phyloP scores from a whole-genome alignment of 1,140 invertebrate species.

The Drosophila repleta region DNA sequence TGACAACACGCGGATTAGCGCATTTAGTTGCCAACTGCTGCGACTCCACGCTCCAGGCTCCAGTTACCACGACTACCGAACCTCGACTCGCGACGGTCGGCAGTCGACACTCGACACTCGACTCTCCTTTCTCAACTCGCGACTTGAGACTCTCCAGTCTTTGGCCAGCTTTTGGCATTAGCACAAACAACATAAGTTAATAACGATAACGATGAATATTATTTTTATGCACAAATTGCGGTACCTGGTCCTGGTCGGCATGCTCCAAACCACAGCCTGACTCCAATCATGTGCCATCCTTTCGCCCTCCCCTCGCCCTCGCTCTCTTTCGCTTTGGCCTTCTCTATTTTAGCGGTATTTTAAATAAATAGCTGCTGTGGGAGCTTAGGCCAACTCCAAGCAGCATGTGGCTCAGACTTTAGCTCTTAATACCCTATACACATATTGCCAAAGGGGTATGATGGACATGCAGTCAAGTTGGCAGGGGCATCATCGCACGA shows the following conservation, averaged over 20 bases:
- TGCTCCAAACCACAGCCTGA: constrained; percentile 10
- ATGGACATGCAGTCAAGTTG: not conserved
- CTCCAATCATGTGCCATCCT: constrained; percentile 7
- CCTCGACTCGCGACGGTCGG: not conserved
- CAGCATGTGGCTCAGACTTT: constrained; percentile 11
- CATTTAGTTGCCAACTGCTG: constrained; percentile 80
- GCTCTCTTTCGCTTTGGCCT: not conserved
- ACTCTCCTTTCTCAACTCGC: not conserved
- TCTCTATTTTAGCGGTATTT: constrained; percentile 47
- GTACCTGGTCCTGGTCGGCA: constrained; percentile 25
- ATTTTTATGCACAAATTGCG: constrained; percentile 77
- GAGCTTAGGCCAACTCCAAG: constrained; percentile 30
- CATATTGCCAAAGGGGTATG: not conserved
- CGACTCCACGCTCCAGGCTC: constrained; percentile 32
- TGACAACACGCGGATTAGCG: constrained; percentile 84
- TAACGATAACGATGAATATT: constrained; percentile 83
- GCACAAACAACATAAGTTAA: constrained; percentile 79
- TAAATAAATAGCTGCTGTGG: constrained; percentile 43
- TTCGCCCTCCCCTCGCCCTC: not conserved
- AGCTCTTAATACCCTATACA: constrained; percentile 4
- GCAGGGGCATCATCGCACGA: no score
- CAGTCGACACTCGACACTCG: not conserved
- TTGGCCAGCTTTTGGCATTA: constrained; percentile 47
- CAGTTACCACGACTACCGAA: not conserved
- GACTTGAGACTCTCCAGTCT: not conserved